Evolutionary conservation across 2,888 invertebrate species (phyloP), one percentile per base, ranked within the genome.

Genomic region (Leucozona laternaria): DNA sequence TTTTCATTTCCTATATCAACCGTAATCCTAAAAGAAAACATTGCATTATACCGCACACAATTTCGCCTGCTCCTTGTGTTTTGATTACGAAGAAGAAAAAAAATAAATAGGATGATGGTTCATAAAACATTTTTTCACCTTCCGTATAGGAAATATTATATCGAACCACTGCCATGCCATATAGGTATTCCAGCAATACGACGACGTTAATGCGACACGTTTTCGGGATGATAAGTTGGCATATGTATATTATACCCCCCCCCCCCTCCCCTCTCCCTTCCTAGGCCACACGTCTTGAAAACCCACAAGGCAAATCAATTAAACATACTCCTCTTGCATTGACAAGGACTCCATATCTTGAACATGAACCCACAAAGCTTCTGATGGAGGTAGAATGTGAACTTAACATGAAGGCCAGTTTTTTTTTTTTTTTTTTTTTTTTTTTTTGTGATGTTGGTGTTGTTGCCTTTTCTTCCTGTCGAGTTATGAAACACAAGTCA

Each of bases 181-280:
- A 53, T 20, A 58, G 6, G 37, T 34, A 37, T 40, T 43, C 57
- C 34, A 53, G 53, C 15, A 60, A 34, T 28, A 58, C 57, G 83
- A 58, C 57, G 83, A 79, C 83, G 48, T 73, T 83, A 76, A 84
- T 84, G 75, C 75, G 84, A 72, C 79, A 79, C 79, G 71, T 84
- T 79, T 84, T 17, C 37, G 4, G 22, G 34, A 57, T 70, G 70
- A 79, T 75, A 70, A 73, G 60, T 60, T 55, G 73, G 8, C 55
- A 48, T 79, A 68, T 28, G 53, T 53, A 53, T 7, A 22, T 15
- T 40, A 4, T 50, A 50, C 2, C 2, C 4, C 11, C 11, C 4
- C n/a, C 8, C 20, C 20, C 20, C 1, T 48, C 20, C 20, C 20
- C 5, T 10, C 4, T 10, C 20, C 13, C 22, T 11, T 48, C 20